These are phyloP conservation scores for Choristoneura rosaceana DNA, from an alignment of 2,888 invertebrate genomes.

Conservation along the genomic window DNA sequence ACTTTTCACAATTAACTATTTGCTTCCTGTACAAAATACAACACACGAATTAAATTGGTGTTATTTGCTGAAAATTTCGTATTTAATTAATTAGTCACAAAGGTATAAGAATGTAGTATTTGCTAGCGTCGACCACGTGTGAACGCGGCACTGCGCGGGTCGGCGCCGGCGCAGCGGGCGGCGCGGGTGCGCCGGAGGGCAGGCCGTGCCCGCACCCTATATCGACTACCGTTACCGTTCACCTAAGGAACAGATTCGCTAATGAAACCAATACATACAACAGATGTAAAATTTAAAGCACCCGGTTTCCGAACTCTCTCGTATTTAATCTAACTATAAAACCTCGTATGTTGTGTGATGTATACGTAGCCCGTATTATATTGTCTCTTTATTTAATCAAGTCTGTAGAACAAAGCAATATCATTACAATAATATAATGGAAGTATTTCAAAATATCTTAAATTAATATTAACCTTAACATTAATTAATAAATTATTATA, in stretches of 20 bases:
- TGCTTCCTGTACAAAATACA: constrained; percentile 65
- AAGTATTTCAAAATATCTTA: constrained; percentile 80
- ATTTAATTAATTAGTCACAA: constrained; percentile 39
- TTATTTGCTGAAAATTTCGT: constrained; percentile 65
- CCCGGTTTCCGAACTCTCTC: constrained; percentile 85
- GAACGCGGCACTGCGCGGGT: constrained; percentile 43
- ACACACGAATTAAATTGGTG: constrained; percentile 79
- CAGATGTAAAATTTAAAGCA: constrained; percentile 85
- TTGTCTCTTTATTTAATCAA: constrained; percentile 76
- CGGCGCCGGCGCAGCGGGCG: constrained; percentile 35
- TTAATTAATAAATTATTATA: constrained; percentile 52
- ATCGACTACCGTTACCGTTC: constrained; percentile 63
- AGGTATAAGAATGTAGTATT: constrained; percentile 5
- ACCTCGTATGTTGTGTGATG: constrained; percentile 73
- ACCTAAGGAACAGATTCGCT: constrained; percentile 74
- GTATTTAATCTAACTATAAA: constrained; percentile 81
- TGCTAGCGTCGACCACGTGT: constrained; percentile 35
- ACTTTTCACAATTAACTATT: constrained; percentile 60
- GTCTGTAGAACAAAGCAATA: constrained; percentile 73
- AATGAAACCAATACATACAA: constrained; percentile 80
- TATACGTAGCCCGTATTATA: constrained; percentile 77
- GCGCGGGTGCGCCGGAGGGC: background rate
- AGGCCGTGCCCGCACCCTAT: constrained; percentile 48
- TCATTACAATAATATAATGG: constrained; percentile 70
- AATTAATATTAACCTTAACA: constrained; percentile 70